Percentiles rank a stretch among this genome's conserved stretches.
These are phyloP conservation scores for Lepidothrix coronata DNA, from an alignment of 2,113 vertebrate genomes.

Conservation along the genomic window DNA sequence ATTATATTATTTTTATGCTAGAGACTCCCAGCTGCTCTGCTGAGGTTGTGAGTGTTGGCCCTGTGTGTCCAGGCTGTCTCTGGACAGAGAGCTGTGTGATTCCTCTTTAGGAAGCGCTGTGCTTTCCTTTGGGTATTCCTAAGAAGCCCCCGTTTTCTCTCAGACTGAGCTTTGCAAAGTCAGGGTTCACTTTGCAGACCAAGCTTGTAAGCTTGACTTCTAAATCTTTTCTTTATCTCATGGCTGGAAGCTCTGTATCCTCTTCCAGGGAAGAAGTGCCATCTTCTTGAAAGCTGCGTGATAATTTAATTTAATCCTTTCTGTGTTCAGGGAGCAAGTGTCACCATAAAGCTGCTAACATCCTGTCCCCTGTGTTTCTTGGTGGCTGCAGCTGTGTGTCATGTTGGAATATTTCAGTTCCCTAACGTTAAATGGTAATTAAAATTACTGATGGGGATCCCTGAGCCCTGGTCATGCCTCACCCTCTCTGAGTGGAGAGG, in stretches of 20 bases:
- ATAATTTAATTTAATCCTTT: constrained; percentile 22
- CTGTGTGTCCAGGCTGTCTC: background rate
- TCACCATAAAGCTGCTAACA: background rate
- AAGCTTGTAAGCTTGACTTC: background rate
- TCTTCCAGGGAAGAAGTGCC: background rate
- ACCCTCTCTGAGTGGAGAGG: background rate
- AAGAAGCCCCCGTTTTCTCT: background rate
- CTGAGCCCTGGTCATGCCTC: background rate
- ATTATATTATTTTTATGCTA: background rate
- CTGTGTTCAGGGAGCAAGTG: background rate
- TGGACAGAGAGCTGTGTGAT: background rate
- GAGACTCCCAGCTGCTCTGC: background rate
- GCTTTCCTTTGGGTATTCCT: background rate
- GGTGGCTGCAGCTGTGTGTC: background rate
- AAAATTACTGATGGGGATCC: background rate
- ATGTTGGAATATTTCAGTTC: background rate
- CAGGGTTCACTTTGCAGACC: background rate
- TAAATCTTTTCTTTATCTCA: background rate
- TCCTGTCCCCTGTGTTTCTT: background rate
- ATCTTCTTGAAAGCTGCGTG: background rate
- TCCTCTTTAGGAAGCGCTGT: background rate
- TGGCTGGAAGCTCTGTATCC: background rate
- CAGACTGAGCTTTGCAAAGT: background rate
- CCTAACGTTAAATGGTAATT: constrained; percentile 8
- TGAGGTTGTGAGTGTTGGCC: background rate